A percentile compares a stretch with the other conserved stretches of the same genome.
Evolutionary conservation across 2,113 vertebrate genomes (phyloP).

Genomic region (Sinocyclocheilus anophthalmus): DNA sequence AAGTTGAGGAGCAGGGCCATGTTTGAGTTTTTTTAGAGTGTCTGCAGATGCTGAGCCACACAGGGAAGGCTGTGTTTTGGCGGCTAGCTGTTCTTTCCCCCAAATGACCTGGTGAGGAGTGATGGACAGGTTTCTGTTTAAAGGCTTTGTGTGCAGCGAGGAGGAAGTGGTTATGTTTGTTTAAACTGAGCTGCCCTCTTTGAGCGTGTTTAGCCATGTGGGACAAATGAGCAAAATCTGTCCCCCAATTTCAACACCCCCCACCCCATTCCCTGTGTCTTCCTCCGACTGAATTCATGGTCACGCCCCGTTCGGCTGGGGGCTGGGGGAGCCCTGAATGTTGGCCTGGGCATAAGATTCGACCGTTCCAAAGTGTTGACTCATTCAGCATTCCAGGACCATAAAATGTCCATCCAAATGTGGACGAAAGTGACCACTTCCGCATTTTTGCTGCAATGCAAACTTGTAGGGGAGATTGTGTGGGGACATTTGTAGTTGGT

Average conservation of each 20-base stretch:
- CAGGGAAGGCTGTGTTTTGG: conserved; percentile 41
- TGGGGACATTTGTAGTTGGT: neutral
- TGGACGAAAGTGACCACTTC: conserved; percentile 27
- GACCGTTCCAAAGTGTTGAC: conserved; percentile 17
- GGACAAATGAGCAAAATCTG: conserved; percentile 54
- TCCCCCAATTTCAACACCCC: conserved; percentile 9
- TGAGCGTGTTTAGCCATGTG: conserved; percentile 48
- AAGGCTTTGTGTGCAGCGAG: conserved; percentile 67
- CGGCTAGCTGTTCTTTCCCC: conserved; percentile 28
- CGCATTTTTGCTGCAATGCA: neutral
- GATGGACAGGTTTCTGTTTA: conserved; percentile 66
- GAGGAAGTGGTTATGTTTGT: conserved; percentile 78
- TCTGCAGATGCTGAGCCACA: conserved; percentile 3
- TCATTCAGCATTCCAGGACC: conserved; percentile 37
- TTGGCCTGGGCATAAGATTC: conserved; percentile 25
- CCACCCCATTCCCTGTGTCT: conserved; percentile 7
- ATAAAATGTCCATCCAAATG: conserved; percentile 24
- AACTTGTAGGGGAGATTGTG: neutral
- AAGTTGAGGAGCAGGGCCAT: neutral
- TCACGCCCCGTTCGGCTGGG: neutral
- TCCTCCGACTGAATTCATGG: neutral
- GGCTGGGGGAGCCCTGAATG: conserved; percentile 9
- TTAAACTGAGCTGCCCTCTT: conserved; percentile 73
- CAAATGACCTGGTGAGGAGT: conserved; percentile 54
- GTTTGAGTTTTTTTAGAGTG: neutral